phyloP scores from a whole-genome alignment of 2,888 invertebrate genomes.

The Philereme transversata region DNA sequence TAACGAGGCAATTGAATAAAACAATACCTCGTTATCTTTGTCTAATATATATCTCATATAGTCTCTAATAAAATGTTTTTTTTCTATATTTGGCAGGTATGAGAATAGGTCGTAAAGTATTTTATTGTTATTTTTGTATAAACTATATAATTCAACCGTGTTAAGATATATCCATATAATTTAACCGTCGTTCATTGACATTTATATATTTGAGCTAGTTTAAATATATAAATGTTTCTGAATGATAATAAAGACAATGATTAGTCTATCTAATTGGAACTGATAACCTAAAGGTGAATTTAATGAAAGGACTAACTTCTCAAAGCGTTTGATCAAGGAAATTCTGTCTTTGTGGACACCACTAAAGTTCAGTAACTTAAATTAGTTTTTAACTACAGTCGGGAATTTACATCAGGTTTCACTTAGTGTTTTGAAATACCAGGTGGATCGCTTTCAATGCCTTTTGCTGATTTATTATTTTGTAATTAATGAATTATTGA shows the following conservation, averaged over 20 bases:
- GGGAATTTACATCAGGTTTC: constrained; percentile 5
- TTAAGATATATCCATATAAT: too few relatives aligned
- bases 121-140: too few relatives aligned
- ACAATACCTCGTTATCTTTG: too few relatives aligned
- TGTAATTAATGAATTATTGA: too few relatives aligned
- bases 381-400: constrained; percentile 28
- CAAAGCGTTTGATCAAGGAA: constrained; percentile 25
- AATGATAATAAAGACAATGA: background rate
- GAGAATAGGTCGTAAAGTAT: too few relatives aligned
- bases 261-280: background rate
- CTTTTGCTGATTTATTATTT: background rate
- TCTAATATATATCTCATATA: too few relatives aligned
- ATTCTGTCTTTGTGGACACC: constrained; percentile 21
- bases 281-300: constrained; percentile 2
- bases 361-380: constrained; percentile 21
- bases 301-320: constrained; percentile 16
- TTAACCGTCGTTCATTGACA: too few relatives aligned
- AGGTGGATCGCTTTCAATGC: background rate
- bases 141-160: too few relatives aligned
- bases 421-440: constrained; percentile 8
- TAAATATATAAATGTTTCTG: background rate
- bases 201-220: too few relatives aligned
- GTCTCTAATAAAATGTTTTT: too few relatives aligned
- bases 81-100: too few relatives aligned
- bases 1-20: too few relatives aligned